Evolutionary conservation across 1,140 invertebrate species (phyloP).

Genomic region (Trialeurodes vaporariorum): DNA sequence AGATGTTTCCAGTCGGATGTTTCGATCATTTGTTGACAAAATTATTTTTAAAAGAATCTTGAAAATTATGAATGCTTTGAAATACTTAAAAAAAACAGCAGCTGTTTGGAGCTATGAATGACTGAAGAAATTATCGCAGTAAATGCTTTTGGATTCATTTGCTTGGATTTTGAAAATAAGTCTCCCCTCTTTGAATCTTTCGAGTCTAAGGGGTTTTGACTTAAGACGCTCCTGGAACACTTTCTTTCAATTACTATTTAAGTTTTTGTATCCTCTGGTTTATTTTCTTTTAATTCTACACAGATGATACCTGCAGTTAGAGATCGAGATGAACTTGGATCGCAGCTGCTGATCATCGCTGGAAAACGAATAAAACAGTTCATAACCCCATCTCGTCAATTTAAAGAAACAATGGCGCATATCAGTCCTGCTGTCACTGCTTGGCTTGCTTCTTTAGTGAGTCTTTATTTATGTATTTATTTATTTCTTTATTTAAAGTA

Average conservation of each 20-base stretch:
- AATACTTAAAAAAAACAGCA: too few relatives aligned
- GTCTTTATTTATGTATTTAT: too few relatives aligned
- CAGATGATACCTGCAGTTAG: slow-evolving; percentile 49
- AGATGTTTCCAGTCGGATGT: too few relatives aligned
- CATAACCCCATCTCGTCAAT: slow-evolving; percentile 27
- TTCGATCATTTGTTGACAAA: too few relatives aligned
- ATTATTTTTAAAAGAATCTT: too few relatives aligned
- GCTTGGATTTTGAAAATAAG: not conserved
- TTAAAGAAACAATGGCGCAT: slow-evolving; percentile 49
- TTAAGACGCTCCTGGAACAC: too few relatives aligned
- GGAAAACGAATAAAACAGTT: slow-evolving; percentile 49
- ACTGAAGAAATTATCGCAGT: not conserved
- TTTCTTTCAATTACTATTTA: too few relatives aligned
- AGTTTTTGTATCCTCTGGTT: not conserved
- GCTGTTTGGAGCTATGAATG: slow-evolving; percentile 2
- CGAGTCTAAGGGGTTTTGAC: too few relatives aligned
- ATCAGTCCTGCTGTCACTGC: slow-evolving; percentile 52
- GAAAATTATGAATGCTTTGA: too few relatives aligned
- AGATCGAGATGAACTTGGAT: slow-evolving; percentile 48
- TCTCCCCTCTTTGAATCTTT: too few relatives aligned
- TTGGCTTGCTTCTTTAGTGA: slow-evolving; percentile 58
- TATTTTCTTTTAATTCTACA: slow-evolving; percentile 18
- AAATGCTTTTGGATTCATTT: not conserved
- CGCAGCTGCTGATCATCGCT: slow-evolving; percentile 51
- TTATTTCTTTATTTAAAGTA: too few relatives aligned